Evolutionary conservation across 2,888 invertebrate genomes (phyloP), one percentile per base, ranked within the genome.

Genomic region (Temnothorax ravouxi): DNA sequence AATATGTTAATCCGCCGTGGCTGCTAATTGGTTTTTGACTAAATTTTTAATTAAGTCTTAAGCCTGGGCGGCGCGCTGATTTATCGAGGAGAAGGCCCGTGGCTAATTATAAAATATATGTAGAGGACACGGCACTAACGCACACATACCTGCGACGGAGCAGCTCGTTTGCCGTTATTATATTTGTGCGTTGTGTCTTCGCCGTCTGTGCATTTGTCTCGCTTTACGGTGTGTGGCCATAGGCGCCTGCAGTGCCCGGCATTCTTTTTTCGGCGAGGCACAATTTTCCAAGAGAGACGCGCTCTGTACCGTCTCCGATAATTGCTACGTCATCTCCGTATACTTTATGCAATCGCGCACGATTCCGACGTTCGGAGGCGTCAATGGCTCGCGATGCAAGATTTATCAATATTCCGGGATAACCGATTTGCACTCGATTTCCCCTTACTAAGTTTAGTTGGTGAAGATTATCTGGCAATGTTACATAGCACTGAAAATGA

Each of bases 1-100:
- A 94, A 94, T 94, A 93, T 93, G 94, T 93, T 94, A 93, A 94
- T 94, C 91, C 90, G 85, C 89, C 91, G 91, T 89, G 86, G 92
- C 87, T 84, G 91, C 94, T 94, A 94, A 94, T 94, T 94, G 93
- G 92, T 93, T 93, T 93, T 93, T 92, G 91, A 92, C 91, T 92
- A 93, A 92, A 93, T 92, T 93, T 92, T 92, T 93, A 92, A 93
- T 92, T 92, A 92, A 93, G 92, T 93, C 91, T 91, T 92, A 92
- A 91, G 91, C 88, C 90, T 87, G 91, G 91, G 91, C 91, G 91
- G 89, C 91, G 88, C 89, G 90, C 92, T 93, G 93, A 93, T 93
- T 93, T 93, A 93, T 92, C 91, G 92, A 89, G 88, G 81, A 71
- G 56, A 71, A 34, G 21, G 75, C 50, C 69, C 75, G 38, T 54